A percentile compares a stretch with the other conserved stretches of the same genome.
These are phyloP conservation scores for Scyliorhinus canicula DNA, from an alignment of 2,797 vertebrate genomes.

Conservation along the genomic window DNA sequence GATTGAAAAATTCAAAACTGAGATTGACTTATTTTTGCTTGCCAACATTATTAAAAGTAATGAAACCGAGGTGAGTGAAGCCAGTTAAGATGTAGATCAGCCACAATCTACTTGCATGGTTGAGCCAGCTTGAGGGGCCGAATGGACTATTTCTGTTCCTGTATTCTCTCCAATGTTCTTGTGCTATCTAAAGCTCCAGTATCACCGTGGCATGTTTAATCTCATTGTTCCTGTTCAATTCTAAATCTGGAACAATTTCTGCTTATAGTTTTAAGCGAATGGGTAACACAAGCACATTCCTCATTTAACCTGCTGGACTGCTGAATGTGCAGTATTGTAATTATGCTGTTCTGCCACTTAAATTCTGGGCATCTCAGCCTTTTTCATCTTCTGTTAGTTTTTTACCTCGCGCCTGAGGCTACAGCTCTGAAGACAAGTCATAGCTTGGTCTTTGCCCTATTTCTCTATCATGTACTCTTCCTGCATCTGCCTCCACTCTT, in stretches of 20 bases:
- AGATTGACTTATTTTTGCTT: not conserved
- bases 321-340: not conserved
- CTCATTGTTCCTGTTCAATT: not conserved
- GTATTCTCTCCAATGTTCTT: not conserved
- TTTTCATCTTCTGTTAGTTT: not conserved
- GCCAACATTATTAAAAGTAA: not conserved
- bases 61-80: not conserved
- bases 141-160: not conserved
- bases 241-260: not conserved
- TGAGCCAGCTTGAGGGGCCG: not conserved
- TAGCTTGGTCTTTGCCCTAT: not conserved
- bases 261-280: not conserved
- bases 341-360: not conserved
- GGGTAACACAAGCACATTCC: not conserved
- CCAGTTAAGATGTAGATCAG: not conserved
- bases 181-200: not conserved
- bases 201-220: not conserved
- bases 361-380: not conserved
- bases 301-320: not conserved
- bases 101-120: not conserved
- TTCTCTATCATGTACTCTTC: not conserved
- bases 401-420: not conserved
- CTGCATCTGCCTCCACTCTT: not conserved
- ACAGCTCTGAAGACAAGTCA: not conserved
- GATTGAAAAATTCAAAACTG: not conserved